Evolutionary conservation across 2,888 invertebrate genomes (phyloP).

Genomic region (Erebia palarica): DNA sequence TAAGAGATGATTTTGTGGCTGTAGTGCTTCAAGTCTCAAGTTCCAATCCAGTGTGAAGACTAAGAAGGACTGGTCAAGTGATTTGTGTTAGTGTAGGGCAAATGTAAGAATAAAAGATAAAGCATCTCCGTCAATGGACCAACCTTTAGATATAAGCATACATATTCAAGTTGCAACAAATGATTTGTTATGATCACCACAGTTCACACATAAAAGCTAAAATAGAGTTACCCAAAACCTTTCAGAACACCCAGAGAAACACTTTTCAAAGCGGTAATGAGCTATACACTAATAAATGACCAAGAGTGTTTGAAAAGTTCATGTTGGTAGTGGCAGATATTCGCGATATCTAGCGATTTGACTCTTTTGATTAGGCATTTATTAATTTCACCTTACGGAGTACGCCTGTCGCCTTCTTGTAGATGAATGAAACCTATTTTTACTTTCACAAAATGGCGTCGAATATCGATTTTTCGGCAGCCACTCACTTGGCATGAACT

Average conservation of each 20-base stretch:
- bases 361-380: slow-evolving; percentile 2
- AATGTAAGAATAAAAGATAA: no score
- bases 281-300: neutral
- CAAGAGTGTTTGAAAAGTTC: neutral
- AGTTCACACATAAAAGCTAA: neutral
- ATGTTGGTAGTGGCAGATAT: neutral
- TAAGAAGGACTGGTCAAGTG: no score
- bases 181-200: neutral
- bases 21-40: no score
- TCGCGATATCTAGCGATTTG: neutral
- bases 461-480: slow-evolving; percentile 56
- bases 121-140: no score
- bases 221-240: neutral
- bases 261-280: slow-evolving; percentile 2
- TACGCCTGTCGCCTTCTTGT: slow-evolving; percentile 30
- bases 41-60: no score
- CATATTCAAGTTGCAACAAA: neutral
- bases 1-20: no score
- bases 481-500: slow-evolving; percentile 58
- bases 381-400: slow-evolving; percentile 12
- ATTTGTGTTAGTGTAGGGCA: no score
- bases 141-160: no score
- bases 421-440: slow-evolving; percentile 44
- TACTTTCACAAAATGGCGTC: slow-evolving; percentile 73
- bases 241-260: neutral